Percentiles rank a stretch among this genome's conserved stretches.
Evolutionary conservation across 2,797 vertebrate genomes (phyloP).

Genomic region (Sarcophilus harrisii): DNA sequence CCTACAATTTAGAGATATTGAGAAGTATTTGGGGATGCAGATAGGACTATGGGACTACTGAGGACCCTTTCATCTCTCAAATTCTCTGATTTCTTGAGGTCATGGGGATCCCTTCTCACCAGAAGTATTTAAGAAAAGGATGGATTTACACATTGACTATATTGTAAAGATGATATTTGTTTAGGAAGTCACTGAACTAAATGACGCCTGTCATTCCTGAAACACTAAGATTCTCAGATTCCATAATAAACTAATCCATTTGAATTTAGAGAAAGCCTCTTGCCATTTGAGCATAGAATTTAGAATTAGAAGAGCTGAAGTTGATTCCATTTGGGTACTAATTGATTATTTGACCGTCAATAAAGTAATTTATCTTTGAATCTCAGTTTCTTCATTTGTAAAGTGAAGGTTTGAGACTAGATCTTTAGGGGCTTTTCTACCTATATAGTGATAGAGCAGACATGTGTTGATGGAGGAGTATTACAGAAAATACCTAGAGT

Average conservation of each 20-base stretch:
- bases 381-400: neutral
- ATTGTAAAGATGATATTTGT: neutral
- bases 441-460: neutral
- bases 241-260: neutral
- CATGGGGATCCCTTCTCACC: neutral
- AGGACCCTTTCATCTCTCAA: neutral
- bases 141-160: neutral
- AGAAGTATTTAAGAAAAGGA: neutral
- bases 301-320: neutral
- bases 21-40: neutral
- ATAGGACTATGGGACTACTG: neutral
- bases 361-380: neutral
- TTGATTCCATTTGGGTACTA: neutral
- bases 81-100: neutral
- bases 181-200: neutral
- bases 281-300: neutral
- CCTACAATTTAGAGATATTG: neutral
- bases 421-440: neutral
- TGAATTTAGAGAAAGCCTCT: neutral
- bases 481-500: neutral
- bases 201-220: neutral
- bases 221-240: neutral
- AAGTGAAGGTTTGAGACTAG: neutral
- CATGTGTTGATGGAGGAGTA: neutral
- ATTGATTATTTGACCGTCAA: neutral